A percentile compares a stretch with the other conserved stretches of the same genome.
These are phyloP conservation scores for Phalacrocorax carbo DNA, from an alignment of 2,113 vertebrate species.

Conservation along the genomic window DNA sequence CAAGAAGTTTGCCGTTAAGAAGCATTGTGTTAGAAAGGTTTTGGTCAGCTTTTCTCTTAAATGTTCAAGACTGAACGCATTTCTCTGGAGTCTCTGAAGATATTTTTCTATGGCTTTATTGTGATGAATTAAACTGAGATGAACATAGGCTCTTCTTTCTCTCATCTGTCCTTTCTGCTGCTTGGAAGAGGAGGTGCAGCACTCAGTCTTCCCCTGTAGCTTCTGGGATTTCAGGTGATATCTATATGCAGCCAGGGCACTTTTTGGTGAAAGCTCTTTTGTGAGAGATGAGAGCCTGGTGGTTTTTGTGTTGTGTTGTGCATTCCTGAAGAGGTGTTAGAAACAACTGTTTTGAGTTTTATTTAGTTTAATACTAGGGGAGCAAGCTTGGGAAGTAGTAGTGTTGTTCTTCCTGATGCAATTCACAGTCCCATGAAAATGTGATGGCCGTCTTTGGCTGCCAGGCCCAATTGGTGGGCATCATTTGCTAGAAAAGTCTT, in stretches of 20 bases:
- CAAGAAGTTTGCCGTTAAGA: not conserved
- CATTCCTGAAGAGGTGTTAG: not conserved
- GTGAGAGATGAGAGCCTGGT: not conserved
- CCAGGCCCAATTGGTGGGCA: not conserved
- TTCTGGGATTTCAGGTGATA: not conserved
- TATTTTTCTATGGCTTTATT: not conserved
- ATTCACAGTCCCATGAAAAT: not conserved
- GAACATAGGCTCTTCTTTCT: not conserved
- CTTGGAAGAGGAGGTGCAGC: not conserved
- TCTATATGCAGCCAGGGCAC: fast-evolving
- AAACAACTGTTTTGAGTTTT: not conserved
- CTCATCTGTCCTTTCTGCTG: not conserved
- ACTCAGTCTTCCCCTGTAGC: not conserved
- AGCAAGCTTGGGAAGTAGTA: not conserved
- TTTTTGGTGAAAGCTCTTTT: not conserved
- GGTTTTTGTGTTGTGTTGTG: not conserved
- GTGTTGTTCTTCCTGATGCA: not conserved
- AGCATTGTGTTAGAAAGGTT: not conserved
- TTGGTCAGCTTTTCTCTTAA: not conserved
- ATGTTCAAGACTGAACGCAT: not conserved
- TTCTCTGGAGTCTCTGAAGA: not conserved
- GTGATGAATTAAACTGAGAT: not conserved
- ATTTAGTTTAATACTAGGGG: not conserved
- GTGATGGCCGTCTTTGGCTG: not conserved
- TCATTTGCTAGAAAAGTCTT: not conserved